Conservation (phyloP, 2,888 invertebrate genomes). For the Thumatha senex region DNA sequence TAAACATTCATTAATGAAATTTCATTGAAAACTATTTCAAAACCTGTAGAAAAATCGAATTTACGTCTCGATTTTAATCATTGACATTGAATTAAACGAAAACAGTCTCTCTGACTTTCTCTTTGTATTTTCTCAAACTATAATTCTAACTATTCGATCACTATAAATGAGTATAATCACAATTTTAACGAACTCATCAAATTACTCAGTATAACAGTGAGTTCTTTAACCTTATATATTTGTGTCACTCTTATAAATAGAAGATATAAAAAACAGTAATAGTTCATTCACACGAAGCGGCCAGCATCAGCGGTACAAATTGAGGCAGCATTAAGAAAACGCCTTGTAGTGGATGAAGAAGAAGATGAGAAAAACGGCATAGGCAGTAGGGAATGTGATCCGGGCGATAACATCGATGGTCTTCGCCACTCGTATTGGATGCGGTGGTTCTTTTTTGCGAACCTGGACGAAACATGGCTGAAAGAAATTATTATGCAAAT, state of each 20-base stretch:
- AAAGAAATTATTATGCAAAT: slow-evolving; percentile 76
- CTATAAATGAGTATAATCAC: slow-evolving; percentile 59
- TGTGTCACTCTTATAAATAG: slow-evolving; percentile 54
- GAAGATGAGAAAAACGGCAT: slow-evolving; percentile 96
- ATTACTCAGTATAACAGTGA: slow-evolving; percentile 49
- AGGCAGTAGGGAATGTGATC: slow-evolving; percentile 96
- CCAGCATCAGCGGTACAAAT: slow-evolving; percentile 47
- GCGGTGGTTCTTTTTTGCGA: slow-evolving; percentile 95
- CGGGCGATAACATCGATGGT: slow-evolving; percentile 97
- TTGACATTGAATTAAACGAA: slow-evolving; percentile 39
- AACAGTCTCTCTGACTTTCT: slow-evolving; percentile 56
- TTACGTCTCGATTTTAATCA: slow-evolving; percentile 36
- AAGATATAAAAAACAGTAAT: slow-evolving; percentile 52
- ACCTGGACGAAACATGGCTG: slow-evolving; percentile 93
- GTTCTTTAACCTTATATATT: slow-evolving; percentile 49
- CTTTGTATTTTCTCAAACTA: slow-evolving; percentile 46
- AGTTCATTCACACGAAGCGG: slow-evolving; percentile 61
- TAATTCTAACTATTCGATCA: slow-evolving; percentile 50
- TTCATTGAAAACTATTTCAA: slow-evolving; percentile 72
- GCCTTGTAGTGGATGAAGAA: slow-evolving; percentile 98
- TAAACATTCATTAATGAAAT: slow-evolving; percentile 49
- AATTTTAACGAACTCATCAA: slow-evolving; percentile 57
- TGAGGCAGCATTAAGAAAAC: slow-evolving; percentile 85
- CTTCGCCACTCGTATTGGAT: slow-evolving; percentile 96
- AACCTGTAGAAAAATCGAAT: slow-evolving; percentile 67